A percentile compares a stretch with the other conserved stretches of the same genome.
phyloP scores from a whole-genome alignment of 2,888 invertebrate species.

The Phania funesta region DNA sequence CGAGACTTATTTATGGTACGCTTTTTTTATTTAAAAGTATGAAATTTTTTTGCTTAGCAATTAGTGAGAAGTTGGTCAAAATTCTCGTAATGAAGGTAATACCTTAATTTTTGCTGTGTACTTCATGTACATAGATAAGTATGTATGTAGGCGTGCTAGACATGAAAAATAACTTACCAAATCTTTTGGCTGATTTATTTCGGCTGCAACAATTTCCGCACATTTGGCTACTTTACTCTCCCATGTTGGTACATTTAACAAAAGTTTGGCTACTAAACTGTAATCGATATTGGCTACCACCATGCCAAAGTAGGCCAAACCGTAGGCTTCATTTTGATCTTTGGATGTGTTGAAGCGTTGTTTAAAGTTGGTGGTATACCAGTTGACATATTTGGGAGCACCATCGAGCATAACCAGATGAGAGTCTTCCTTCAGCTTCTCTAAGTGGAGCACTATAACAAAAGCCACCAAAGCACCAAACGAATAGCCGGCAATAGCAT shows the following conservation, averaged over 20 bases:
- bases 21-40: too few relatives aligned
- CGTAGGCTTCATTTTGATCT: conserved; percentile 85
- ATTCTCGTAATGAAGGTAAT: too few relatives aligned
- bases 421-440: conserved; percentile 81
- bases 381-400: conserved; percentile 89
- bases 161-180: conserved; percentile 77
- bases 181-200: conserved; percentile 77
- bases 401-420: conserved; percentile 91
- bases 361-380: conserved; percentile 86
- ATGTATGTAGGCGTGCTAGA: too few relatives aligned
- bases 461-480: conserved; percentile 97
- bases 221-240: conserved; percentile 80
- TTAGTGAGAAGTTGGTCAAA: too few relatives aligned
- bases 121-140: too few relatives aligned
- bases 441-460: conserved; percentile 94
- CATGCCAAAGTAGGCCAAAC: conserved; percentile 90
- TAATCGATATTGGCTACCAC: conserved; percentile 90
- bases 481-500: conserved; percentile 95
- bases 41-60: too few relatives aligned
- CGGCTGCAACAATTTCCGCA: conserved; percentile 80
- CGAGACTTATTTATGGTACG: too few relatives aligned
- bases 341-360: conserved; percentile 77
- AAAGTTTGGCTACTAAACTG: conserved; percentile 79
- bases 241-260: conserved; percentile 78
- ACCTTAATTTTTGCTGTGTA: too few relatives aligned